These are phyloP conservation scores for Ypsolopha scabrella DNA, from an alignment of 2,888 invertebrate genomes.

Conservation along the genomic window DNA sequence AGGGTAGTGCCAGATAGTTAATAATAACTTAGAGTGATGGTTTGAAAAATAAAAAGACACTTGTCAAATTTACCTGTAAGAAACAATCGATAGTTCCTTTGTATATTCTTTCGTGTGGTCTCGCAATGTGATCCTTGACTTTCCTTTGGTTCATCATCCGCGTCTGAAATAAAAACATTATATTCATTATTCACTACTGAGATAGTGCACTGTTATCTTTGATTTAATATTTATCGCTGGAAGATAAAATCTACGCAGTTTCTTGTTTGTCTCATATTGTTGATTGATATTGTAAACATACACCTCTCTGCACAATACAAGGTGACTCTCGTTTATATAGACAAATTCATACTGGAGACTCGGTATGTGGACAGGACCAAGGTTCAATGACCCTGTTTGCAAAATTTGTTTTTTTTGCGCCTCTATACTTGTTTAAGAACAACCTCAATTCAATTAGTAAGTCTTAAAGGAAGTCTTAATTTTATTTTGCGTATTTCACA, in stretches of 20 bases:
- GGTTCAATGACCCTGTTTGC: too few species aligned
- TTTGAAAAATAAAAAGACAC: not conserved
- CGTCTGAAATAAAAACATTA: constrained; percentile 73
- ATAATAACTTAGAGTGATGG: too few species aligned
- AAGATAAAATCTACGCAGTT: not conserved
- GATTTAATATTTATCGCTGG: too few species aligned
- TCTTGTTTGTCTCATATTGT: not conserved
- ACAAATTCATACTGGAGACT: too few species aligned
- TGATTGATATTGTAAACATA: not conserved
- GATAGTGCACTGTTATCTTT: too few species aligned
- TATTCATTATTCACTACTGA: not conserved
- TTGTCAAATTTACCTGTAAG: constrained; percentile 69
- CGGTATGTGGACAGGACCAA: too few species aligned
- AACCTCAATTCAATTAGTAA: too few species aligned
- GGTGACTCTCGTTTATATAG: too few species aligned
- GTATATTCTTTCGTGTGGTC: constrained; percentile 69
- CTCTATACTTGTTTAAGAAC: too few species aligned
- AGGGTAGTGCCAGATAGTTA: too few species aligned
- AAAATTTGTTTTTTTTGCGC: too few species aligned
- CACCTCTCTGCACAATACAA: not conserved
- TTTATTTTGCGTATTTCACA: not conserved
- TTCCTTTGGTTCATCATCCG: constrained; percentile 93
- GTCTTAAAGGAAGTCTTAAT: too few species aligned
- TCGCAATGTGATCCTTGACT: constrained; percentile 41
- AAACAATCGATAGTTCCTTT: constrained; percentile 87